These are phyloP conservation scores for Dryococelus australis DNA, from an alignment of 2,888 invertebrate genomes.

Conservation along the genomic window DNA sequence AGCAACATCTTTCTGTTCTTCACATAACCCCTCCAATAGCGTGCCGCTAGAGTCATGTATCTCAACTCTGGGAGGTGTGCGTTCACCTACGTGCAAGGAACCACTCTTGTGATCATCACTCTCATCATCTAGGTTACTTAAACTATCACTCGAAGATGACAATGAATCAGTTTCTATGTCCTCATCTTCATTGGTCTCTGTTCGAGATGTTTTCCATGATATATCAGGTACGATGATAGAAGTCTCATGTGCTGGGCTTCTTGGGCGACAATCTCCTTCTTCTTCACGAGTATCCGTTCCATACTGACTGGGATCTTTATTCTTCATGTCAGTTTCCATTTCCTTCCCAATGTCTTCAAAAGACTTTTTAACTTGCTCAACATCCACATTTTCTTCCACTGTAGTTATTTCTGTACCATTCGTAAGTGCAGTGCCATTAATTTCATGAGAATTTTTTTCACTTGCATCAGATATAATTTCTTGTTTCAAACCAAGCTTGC, in stretches of 20 bases:
- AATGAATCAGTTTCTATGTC: constrained; percentile 51
- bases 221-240: constrained; percentile 71
- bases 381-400: not conserved
- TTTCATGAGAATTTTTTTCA: not conserved
- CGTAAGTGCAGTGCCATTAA: not conserved
- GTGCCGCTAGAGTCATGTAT: constrained; percentile 76
- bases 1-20: constrained; percentile 21
- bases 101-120: constrained; percentile 38
- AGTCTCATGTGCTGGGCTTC: constrained; percentile 71
- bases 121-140: constrained; percentile 45
- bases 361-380: not conserved
- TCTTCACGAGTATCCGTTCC: constrained; percentile 48
- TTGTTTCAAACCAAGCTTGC: constrained; percentile 42
- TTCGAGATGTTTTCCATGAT: constrained; percentile 58
- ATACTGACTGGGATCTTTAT: not conserved
- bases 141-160: constrained; percentile 45
- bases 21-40: constrained; percentile 60
- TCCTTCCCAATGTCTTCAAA: not conserved
- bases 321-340: not conserved
- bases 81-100: constrained; percentile 40
- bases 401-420: not conserved
- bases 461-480: not conserved
- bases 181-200: constrained; percentile 48
- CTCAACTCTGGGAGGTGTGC: constrained; percentile 72
- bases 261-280: constrained; percentile 61